Base-by-base conservation (phyloP, 2,888 invertebrate genomes). In the Drosophila quasianomalipes region DNA sequence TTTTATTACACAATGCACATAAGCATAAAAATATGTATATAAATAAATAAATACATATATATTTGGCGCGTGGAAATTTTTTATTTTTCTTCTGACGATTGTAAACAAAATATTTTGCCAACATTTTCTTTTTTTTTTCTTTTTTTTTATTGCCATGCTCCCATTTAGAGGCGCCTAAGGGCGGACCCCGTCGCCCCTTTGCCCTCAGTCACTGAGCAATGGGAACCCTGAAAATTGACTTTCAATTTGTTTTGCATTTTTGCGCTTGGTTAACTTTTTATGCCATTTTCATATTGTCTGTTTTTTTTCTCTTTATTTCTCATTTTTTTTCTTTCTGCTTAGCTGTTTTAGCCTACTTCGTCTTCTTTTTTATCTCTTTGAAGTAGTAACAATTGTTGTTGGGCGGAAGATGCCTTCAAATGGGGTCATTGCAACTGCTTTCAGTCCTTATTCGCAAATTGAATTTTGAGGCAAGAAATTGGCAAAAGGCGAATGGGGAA, bases 211-310 rank as follows among this genome's bases (percentile, higher is more conserved):
- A 3, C 4, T 55, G 26, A 22, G 4, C 57, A 39, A 14, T 61
- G 35, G 30, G 47, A 62, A 49, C 72, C 78, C 39, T 68, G 57
- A 85, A 90, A 88, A 86, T 85, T 90, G 76, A 76, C 86, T 90
- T 88, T 90, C 88, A 83, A 90, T 88, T 88, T 88, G 73, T 52
- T 71, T 76, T 76, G 71, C 63, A 77, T 75, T 85, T 85, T 87
- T 82, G 78, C 76, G 81, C 78, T 70, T 74, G 67, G 66, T 84
- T 84, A 64, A 51, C 64, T 73, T 82, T 83, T 79, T 84, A 78
- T 82, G 85, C 60, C 78, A 63, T 63, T 79, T 79, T 83, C 70
- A 70, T 74, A 66, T 74, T 73, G 70, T 63, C 61, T 68, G 62
- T 58, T 69, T 41, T 14, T 14, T 31, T 49, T 35, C 31, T 10